Evolutionary conservation across 2,797 vertebrate species (phyloP).

Genomic region (Momotus momota): DNA sequence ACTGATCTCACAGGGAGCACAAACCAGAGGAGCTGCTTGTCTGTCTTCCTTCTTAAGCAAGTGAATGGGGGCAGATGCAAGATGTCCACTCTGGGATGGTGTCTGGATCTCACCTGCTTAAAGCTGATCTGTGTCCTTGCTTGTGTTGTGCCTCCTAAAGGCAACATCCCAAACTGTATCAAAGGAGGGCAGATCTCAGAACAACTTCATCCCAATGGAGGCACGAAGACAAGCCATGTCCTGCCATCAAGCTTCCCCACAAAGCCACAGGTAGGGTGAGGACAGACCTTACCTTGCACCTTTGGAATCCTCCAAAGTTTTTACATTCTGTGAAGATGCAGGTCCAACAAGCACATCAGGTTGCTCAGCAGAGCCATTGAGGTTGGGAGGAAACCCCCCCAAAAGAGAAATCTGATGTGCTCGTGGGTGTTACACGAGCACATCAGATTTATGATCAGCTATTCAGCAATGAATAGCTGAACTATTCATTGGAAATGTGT

Average conservation of each 20-base stretch:
- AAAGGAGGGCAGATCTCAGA: neutral
- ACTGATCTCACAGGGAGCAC: neutral
- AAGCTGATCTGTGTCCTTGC: neutral
- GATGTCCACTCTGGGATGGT: neutral
- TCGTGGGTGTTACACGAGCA: neutral
- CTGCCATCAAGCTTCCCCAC: accelerated
- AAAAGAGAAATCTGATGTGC: neutral
- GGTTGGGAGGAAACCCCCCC: neutral
- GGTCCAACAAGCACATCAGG: neutral
- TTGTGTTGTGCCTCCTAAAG: neutral
- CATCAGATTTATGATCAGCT: no score
- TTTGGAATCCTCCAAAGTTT: neutral
- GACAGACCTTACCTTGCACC: neutral
- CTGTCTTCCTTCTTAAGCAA: neutral
- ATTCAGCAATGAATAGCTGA: neutral
- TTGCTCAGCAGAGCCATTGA: accelerated
- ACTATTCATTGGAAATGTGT: neutral
- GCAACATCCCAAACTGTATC: neutral
- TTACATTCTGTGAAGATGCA: accelerated
- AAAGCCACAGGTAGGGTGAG: neutral
- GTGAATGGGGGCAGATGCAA: neutral
- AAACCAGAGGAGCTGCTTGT: neutral
- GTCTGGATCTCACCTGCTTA: neutral
- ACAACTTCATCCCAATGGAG: neutral
- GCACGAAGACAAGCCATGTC: accelerated